These are phyloP conservation scores for Crax fasciolata DNA, from an alignment of 2,797 vertebrate genomes.

Conservation along the genomic window DNA sequence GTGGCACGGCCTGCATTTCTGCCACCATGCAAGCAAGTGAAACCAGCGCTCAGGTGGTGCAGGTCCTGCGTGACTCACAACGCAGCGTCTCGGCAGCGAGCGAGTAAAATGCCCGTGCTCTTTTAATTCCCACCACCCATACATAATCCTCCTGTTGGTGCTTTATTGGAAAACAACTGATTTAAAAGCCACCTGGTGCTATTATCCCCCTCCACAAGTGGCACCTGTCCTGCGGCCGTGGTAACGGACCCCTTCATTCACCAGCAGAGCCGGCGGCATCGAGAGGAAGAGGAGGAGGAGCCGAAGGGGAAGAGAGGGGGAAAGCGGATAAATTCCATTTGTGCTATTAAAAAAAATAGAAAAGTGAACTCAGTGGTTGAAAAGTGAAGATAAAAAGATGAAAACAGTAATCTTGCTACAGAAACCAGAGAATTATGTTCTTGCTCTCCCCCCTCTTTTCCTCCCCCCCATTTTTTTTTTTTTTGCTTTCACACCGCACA, in stretches of 20 bases:
- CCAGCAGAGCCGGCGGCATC: slow-evolving; percentile 68
- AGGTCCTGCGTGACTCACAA: neutral
- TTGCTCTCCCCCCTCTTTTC: slow-evolving; percentile 58
- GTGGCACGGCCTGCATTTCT: neutral
- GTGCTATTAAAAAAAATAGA: slow-evolving; percentile 83
- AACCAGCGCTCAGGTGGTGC: neutral
- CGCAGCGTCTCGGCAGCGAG: neutral
- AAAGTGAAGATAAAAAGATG: slow-evolving; percentile 86
- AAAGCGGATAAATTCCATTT: slow-evolving; percentile 84
- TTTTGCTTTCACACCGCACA: slow-evolving; percentile 83
- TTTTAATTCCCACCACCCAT: slow-evolving; percentile 64
- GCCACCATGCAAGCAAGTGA: neutral
- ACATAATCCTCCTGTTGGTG: slow-evolving; percentile 54
- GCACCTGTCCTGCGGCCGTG: slow-evolving; percentile 70
- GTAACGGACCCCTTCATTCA: slow-evolving; percentile 80
- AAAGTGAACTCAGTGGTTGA: slow-evolving; percentile 85
- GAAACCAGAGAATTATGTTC: slow-evolving; percentile 87
- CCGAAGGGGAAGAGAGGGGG: slow-evolving; percentile 74
- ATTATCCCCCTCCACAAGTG: slow-evolving; percentile 64
- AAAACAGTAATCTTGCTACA: slow-evolving; percentile 89
- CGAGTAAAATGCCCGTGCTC: neutral
- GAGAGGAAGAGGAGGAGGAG: slow-evolving; percentile 73
- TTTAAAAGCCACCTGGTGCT: slow-evolving; percentile 74
- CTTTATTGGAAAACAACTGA: slow-evolving; percentile 77
- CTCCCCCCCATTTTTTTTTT: neutral